A percentile compares a stretch with the other conserved stretches of the same genome.
These are phyloP conservation scores for Pyrochroa serraticornis DNA, from an alignment of 2,888 invertebrate genomes.

Conservation along the genomic window DNA sequence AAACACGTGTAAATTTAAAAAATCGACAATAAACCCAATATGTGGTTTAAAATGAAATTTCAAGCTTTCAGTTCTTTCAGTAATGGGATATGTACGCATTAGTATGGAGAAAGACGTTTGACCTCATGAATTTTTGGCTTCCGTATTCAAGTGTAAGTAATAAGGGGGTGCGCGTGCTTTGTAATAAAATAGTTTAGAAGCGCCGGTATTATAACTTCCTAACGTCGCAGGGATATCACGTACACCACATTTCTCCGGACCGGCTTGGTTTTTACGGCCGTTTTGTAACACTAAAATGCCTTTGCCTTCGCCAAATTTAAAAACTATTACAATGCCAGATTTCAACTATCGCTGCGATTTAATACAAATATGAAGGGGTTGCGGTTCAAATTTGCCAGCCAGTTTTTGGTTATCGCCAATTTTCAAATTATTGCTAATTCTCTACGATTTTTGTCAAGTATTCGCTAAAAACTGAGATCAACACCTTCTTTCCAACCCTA, in stretches of 20 bases:
- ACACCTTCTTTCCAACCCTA: no score
- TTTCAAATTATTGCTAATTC: no score
- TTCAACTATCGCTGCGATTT: no score
- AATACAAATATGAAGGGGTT: no score
- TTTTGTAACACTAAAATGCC: not conserved
- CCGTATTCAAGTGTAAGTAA: conserved; percentile 26
- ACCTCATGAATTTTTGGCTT: conserved; percentile 24
- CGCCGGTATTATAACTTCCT: conserved; percentile 31
- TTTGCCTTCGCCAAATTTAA: no score
- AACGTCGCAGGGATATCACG: conserved; percentile 27
- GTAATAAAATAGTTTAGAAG: conserved; percentile 36
- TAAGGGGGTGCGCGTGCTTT: conserved; percentile 31
- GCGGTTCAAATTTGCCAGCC: no score
- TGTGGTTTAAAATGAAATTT: no score
- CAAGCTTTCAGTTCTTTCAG: no score
- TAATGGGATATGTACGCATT: conserved; percentile 6
- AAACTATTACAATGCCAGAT: no score
- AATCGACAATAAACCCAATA: not conserved
- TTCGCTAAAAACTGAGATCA: no score
- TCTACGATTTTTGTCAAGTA: no score
- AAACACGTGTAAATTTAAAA: not conserved
- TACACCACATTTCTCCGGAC: conserved; percentile 28
- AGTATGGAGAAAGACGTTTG: conserved; percentile 4
- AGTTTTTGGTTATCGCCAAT: no score
- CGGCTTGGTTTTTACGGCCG: conserved; percentile 9